phyloP scores from a whole-genome alignment of 1,140 invertebrate genomes.

The Daktulosphaira vitifoliae region DNA sequence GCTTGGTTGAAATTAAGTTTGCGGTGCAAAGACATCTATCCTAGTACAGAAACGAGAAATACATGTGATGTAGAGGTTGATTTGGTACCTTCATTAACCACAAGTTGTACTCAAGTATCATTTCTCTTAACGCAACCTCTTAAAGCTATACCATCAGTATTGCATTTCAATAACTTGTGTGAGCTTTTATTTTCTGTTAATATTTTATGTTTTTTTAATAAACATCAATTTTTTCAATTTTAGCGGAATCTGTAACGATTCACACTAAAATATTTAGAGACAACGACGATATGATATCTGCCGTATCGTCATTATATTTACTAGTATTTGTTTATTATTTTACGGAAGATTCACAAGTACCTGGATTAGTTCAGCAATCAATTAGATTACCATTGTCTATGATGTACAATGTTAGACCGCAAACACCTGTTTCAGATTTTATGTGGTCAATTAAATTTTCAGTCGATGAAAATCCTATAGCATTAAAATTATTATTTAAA shows the following conservation, averaged over 20 bases:
- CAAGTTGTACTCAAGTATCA: neutral
- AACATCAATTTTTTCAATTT: neutral
- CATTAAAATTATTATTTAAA: neutral
- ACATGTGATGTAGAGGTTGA: constrained; percentile 8
- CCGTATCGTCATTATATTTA: neutral
- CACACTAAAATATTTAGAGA: neutral
- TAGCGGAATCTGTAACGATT: constrained; percentile 4
- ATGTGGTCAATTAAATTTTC: neutral
- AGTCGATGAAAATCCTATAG: constrained; percentile 1
- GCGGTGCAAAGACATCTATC: neutral
- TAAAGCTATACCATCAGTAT: neutral
- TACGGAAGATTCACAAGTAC: neutral
- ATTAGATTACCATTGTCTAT: neutral
- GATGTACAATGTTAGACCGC: neutral
- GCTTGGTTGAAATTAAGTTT: constrained; percentile 3
- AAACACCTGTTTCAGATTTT: neutral
- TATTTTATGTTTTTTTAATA: neutral
- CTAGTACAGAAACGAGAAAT: neutral
- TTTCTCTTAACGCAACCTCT: neutral
- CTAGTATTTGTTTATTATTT: neutral
- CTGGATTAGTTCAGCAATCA: neutral
- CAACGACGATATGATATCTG: neutral
- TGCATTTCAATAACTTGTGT: constrained; percentile 24
- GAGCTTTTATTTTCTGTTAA: neutral
- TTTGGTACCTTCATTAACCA: neutral